Evolutionary conservation across 1,140 invertebrate genomes (phyloP), one percentile per base, ranked within the genome.

Genomic region (Lasaia peninsularis): DNA sequence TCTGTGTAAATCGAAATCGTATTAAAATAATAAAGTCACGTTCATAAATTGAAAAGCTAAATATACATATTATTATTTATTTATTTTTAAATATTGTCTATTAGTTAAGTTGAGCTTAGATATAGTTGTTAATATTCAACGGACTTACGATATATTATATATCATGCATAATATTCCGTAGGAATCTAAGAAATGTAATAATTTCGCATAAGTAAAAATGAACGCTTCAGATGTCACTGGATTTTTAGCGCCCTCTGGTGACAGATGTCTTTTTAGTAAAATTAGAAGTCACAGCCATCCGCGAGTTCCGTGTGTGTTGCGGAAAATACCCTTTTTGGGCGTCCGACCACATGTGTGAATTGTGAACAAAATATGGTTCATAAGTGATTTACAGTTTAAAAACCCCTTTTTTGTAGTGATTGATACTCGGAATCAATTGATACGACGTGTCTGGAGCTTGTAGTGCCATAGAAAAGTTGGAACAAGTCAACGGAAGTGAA

Each of bases 291-390:
- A 86, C 73, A 82, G 83, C 78, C 82, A 84, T 87, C 83, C 75
- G 79, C 78, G 81, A 88, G 82, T 83, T 85, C 79, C 80, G 86
- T 88, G 80, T 85, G 75, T 87, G 80, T 85, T 88, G 86, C 80
- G 85, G 86, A 89, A 89, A 89, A 88, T 89, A 87, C 85, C 87
- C 85, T 89, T 89, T 89, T 89, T 89, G 86, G 88, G 88, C 88
- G 88, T 89, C 86, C 88, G 86, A 89, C 86, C 88, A 89, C 88
- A 89, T 89, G 88, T 89, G 85, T 86, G 82, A 80, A 81, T 82
- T 67, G 83, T 87, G 86, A 85, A 86, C 84, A 86, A 88, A 87
- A 81, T 86, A 84, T 80, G 80, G 73, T 81, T 83, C 78, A 81
- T 69, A 78, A 80, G 78, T 88, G 79, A 80, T 78, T 87, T 86